Percentiles rank a stretch among this genome's conserved stretches.
These are phyloP conservation scores for Nymphalis polychloros DNA, from an alignment of 2,888 invertebrate genomes.

Conservation along the genomic window DNA sequence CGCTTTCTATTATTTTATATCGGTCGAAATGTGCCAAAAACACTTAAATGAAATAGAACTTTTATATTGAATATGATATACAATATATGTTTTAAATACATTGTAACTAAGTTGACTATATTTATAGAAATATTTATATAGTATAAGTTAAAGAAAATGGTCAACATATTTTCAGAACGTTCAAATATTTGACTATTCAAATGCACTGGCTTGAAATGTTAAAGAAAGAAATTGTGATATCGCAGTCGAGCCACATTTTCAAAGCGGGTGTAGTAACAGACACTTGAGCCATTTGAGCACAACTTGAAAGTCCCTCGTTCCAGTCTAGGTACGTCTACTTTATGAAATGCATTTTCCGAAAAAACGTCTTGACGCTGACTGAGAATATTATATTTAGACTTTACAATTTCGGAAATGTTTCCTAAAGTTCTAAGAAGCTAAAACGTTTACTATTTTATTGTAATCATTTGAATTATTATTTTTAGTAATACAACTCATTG, in stretches of 20 bases:
- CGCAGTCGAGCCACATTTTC: conserved; percentile 20
- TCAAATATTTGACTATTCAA: background rate
- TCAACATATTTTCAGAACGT: background rate
- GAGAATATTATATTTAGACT: conserved; percentile 25
- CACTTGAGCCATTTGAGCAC: conserved; percentile 31
- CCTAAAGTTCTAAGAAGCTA: background rate
- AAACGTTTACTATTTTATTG: background rate
- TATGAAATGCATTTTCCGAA: conserved; percentile 46
- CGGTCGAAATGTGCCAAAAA: too few relatives aligned
- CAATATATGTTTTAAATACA: background rate
- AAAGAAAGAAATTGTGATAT: conserved; percentile 20
- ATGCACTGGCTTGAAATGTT: conserved; percentile 16
- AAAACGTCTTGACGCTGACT: conserved; percentile 39
- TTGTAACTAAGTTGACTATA: background rate
- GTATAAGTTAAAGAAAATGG: background rate
- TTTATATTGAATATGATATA: background rate
- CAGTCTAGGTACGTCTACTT: conserved; percentile 32
- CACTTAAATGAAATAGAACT: too few relatives aligned
- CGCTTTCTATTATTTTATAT: too few relatives aligned
- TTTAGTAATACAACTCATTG: too few relatives aligned
- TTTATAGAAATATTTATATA: background rate
- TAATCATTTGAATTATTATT: too few relatives aligned
- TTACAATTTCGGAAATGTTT: background rate
- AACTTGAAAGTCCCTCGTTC: conserved; percentile 32
- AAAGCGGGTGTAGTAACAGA: conserved; percentile 24